Conservation (phyloP, 1,140 invertebrate species). For the Notospermus geniculatus region DNA sequence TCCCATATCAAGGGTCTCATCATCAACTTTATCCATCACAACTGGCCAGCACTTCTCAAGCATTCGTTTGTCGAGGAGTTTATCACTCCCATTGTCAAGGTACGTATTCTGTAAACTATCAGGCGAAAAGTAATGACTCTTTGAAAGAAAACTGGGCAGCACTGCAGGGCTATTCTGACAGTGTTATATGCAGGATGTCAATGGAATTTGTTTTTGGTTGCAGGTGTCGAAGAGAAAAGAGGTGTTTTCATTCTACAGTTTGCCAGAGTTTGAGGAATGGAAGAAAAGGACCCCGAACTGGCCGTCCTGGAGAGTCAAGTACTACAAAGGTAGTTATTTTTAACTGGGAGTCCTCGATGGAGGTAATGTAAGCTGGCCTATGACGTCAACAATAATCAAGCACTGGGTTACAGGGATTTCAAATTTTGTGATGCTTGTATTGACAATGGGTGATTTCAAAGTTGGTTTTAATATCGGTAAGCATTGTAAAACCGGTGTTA, state of each 20-base stretch:
- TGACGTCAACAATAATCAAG: too few species aligned
- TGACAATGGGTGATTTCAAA: too few species aligned
- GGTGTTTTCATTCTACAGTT: slow-evolving; percentile 86
- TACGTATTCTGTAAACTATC: slow-evolving; percentile 22
- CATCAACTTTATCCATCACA: slow-evolving; percentile 98
- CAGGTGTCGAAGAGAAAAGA: slow-evolving; percentile 78
- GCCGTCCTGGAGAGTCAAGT: slow-evolving; percentile 94
- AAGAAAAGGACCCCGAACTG: slow-evolving; percentile 86
- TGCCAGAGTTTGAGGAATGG: slow-evolving; percentile 99
- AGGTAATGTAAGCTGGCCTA: too few species aligned
- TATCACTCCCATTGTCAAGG: slow-evolving; percentile 98
- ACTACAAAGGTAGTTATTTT: slow-evolving; percentile 60
- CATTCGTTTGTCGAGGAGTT: slow-evolving; percentile 96
- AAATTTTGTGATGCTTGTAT: too few species aligned
- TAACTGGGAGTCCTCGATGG: too few species aligned
- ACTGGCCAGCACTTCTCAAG: slow-evolving; percentile 92
- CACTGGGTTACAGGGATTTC: too few species aligned
- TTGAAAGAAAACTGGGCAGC: not conserved
- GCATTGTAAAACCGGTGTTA: too few species aligned
- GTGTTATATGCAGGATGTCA: too few species aligned
- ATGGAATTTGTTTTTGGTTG: slow-evolving; percentile 16
- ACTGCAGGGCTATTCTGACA: not conserved
- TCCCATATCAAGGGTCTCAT: slow-evolving; percentile 99
- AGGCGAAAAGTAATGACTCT: too few species aligned
- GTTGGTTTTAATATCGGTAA: too few species aligned